Evolutionary conservation across 2,113 vertebrate genomes (phyloP), one percentile per base, ranked within the genome.

Genomic region (Willisornis vidua): DNA sequence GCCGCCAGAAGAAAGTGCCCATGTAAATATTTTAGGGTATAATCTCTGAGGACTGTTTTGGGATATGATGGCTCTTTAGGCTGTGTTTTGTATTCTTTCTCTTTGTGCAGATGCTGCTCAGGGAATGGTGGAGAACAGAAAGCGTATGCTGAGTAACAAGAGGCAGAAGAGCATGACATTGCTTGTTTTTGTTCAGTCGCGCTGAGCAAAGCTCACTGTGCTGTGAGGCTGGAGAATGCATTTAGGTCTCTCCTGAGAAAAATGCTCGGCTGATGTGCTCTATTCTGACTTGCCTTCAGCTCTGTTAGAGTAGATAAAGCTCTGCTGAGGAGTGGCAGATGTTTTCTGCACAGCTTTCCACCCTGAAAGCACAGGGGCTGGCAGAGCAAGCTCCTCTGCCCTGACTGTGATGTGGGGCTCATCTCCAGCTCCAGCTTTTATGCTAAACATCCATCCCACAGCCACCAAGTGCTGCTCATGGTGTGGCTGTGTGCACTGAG

Each of bases 141-240:
- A 86, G 52, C 33, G 0, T 88, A 10, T 92, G 95, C 94, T 89
- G 92, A 90, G 89, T 93, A 95, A 89, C 80, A 67, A 10, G 90
- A 94, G 90, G 90, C 95, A 90, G 8, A 92, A 33, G 89, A 96
- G 68, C 89, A 59, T 89, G 94, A 92, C 89, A 84, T 88, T 58
- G 92, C 93, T 92, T 96, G 94, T 87, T 97, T 95, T 90, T 85
- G 91, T 93, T 92, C 95, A 87, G 80, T 90, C 93, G 84, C 22
- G 79, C 93, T 93, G 93, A 92, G 94, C 81, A 67, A 57, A 90
- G 92, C 4, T 19, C 71, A 1, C 59, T 59, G 71, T 58, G 79
- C 79, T 86, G 7, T 4, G 76, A 90, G 84, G 49, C 83, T 94
- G 90, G 63, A 95, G 83, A 90, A 80, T 35, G 80, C 66, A 58